These are phyloP conservation scores for Petrophora chlorosata DNA, from an alignment of 2,888 invertebrate species.

Conservation along the genomic window DNA sequence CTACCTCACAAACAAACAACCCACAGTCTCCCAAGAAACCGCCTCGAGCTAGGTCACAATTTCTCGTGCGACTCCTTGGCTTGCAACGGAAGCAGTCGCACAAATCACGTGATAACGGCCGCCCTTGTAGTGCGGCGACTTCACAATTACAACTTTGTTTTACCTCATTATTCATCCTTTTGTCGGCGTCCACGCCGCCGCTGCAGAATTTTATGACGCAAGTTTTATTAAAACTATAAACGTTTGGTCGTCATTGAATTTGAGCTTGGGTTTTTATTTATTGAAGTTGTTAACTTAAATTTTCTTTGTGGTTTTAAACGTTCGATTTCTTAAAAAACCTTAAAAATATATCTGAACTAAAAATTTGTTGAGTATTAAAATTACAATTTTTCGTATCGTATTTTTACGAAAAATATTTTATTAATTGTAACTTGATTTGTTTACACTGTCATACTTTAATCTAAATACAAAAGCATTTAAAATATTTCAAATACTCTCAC, in stretches of 20 bases:
- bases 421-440: no score
- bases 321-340: no score
- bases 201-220: conserved; percentile 75
- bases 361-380: no score
- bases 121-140: conserved; percentile 61
- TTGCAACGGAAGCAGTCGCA: conserved; percentile 54
- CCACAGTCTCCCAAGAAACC: no score
- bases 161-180: conserved; percentile 81
- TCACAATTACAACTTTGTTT: conserved; percentile 78
- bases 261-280: neutral
- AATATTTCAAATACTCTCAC: conserved; percentile 28
- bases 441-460: no score
- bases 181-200: conserved; percentile 64
- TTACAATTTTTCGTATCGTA: no score
- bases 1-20: no score
- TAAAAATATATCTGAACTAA: no score
- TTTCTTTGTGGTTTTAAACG: no score
- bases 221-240: conserved; percentile 63
- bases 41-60: conserved; percentile 24
- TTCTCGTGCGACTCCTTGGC: no score
- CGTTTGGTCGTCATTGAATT: conserved; percentile 45
- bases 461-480: conserved; percentile 21
- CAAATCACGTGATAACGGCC: conserved; percentile 69
- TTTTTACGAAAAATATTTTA: no score
- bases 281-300: neutral